phyloP scores from a whole-genome alignment of 2,888 invertebrate species.

The Pristionchus arcanus region DNA sequence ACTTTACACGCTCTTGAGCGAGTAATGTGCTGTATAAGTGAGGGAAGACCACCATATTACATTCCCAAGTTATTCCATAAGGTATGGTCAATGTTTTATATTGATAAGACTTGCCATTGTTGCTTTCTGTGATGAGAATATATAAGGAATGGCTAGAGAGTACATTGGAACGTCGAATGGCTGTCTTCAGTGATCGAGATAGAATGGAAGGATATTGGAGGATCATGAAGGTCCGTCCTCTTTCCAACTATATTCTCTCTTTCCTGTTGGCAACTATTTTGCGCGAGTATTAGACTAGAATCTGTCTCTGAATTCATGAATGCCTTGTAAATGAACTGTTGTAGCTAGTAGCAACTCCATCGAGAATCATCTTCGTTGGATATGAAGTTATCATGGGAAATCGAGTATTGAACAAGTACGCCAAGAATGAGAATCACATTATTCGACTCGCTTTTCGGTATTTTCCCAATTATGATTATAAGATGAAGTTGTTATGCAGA shows the following conservation, averaged over 20 bases:
- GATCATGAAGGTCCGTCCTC: slow-evolving; percentile 11
- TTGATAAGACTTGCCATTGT: background rate
- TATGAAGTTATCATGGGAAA: slow-evolving; percentile 78
- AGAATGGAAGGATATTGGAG: background rate
- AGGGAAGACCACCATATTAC: background rate
- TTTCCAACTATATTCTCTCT: too few relatives aligned
- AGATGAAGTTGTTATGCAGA: background rate
- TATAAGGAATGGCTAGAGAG: background rate
- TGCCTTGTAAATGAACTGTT: too few relatives aligned
- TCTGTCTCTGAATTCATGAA: too few relatives aligned
- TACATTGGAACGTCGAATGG: background rate
- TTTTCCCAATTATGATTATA: background rate
- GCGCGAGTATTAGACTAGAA: too few relatives aligned
- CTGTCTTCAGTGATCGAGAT: background rate
- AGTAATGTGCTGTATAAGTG: background rate
- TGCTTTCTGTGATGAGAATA: background rate
- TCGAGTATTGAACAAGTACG: slow-evolving; percentile 74
- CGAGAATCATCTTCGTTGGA: slow-evolving; percentile 72
- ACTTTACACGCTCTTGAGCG: background rate
- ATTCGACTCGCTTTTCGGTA: slow-evolving; percentile 57
- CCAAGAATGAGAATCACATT: slow-evolving; percentile 66
- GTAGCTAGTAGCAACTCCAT: slow-evolving; percentile 71
- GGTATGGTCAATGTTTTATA: background rate
- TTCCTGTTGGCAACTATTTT: too few relatives aligned
- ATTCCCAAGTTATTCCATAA: background rate